Evolutionary conservation across 2,113 vertebrate species (phyloP), one percentile per base, ranked within the genome.

Genomic region (Globicephala melas): DNA sequence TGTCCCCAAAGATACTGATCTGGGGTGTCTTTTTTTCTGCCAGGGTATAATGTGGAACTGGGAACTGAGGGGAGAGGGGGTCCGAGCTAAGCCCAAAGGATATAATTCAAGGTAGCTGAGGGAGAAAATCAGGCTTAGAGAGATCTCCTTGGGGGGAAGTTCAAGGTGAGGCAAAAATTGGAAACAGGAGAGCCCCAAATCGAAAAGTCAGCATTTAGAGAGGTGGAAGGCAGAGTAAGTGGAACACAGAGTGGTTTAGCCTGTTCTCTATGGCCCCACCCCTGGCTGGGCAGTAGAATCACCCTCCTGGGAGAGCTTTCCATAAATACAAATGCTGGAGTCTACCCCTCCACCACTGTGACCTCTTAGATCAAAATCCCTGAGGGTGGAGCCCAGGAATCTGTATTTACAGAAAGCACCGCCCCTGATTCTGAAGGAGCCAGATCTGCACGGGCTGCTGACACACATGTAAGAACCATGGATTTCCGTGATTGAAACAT

Each of bases 111-210:
- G 36, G 28, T 76, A 41, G 15, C 28, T 8, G 14, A n/a, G 17
- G 36, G 68, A 86, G 63, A 79, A 89, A 83, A 76, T 33, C 12
- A 11, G 71, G 44, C 50, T 70, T 70, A 31, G 25, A 74, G 67
- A 88, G 55, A 67, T 53, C 47, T 41, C 95, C 89, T 93, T 86
- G 85, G 77, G 26, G 26, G 55, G 65, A 36, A 68, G 89, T 89
- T 74, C 96, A 96, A 97, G 91, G 89, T 77, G 60, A 94, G 85
- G 50, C 36, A 62, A 28, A 85, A 93, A 63, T 44, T 50, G 91
- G 76, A 93, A 67, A 47, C 3, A 6, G 44, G 70, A 77, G n/a
- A 85, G 65, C n/a, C 88, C 89, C 53, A 6, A 23, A 33, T 11
- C 60, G 36, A 26, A 50, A 53, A 87, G 80, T 21, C 81, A 26